phyloP scores from a whole-genome alignment of 2,888 invertebrate species.

The Alcis repandata region DNA sequence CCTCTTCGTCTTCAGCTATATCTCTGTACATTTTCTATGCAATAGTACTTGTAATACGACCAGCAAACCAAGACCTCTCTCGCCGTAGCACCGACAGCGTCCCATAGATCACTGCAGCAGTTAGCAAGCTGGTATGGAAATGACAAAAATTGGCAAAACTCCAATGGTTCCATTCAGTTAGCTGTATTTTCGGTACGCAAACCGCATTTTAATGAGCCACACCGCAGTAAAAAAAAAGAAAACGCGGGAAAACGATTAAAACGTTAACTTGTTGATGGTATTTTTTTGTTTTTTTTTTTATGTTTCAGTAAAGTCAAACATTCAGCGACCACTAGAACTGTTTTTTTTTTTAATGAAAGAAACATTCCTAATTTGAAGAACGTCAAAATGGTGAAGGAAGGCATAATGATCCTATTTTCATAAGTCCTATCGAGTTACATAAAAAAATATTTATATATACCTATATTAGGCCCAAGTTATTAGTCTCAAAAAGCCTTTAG shows the following conservation, averaged over 20 bases:
- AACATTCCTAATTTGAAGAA: no score
- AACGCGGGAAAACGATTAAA: constrained; percentile 40
- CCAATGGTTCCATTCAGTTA: constrained; percentile 66
- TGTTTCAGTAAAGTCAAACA: no score
- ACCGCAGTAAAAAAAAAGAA: constrained; percentile 49
- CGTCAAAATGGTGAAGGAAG: no score
- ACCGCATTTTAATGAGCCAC: constrained; percentile 76
- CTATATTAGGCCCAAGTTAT: no score
- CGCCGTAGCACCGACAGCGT: constrained; percentile 28
- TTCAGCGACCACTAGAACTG: no score
- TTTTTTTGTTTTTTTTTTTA: no score
- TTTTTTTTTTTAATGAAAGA: no score
- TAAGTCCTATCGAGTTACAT: no score
- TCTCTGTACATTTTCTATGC: not conserved
- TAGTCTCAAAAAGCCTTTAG: no score
- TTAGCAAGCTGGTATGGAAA: constrained; percentile 59
- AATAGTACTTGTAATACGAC: constrained; percentile 32
- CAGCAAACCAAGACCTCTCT: constrained; percentile 50
- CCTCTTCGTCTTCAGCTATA: not conserved
- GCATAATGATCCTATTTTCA: no score
- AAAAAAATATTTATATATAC: no score
- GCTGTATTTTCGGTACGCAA: constrained; percentile 73
- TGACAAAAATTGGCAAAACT: constrained; percentile 75
- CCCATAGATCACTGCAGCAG: constrained; percentile 49
- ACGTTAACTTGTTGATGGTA: constrained; percentile 50